Conservation (phyloP, 2,797 vertebrate genomes). For the Podarcis siculus region DNA sequence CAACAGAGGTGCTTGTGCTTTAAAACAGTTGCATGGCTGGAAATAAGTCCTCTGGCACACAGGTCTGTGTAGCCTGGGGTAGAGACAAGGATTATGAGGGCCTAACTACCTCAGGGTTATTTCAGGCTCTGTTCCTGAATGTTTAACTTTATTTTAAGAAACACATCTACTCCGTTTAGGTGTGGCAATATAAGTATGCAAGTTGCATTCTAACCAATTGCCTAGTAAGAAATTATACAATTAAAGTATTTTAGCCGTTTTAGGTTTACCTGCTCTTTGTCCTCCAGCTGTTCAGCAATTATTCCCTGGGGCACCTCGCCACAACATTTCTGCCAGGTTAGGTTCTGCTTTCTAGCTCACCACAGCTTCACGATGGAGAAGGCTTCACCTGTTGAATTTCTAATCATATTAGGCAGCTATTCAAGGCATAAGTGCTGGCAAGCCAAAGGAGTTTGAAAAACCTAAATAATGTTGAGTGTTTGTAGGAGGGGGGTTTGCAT, state of each 20-base stretch:
- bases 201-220: neutral
- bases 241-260: neutral
- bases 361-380: neutral
- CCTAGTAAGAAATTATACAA: neutral
- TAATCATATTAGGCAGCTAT: too few relatives aligned
- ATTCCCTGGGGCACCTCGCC: neutral
- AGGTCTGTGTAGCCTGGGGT: neutral
- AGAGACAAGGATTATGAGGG: neutral
- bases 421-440: neutral
- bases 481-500: too few relatives aligned
- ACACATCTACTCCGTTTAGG: neutral
- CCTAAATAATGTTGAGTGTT: neutral
- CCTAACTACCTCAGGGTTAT: neutral
- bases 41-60: neutral
- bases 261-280: neutral
- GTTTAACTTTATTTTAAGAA: neutral
- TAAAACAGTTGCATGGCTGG: neutral
- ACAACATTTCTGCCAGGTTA: neutral
- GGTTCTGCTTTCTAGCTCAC: neutral
- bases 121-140: neutral
- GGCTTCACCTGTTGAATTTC: neutral
- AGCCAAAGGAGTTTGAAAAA: neutral
- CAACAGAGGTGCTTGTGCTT: neutral
- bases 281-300: neutral
- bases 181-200: neutral